Conservation (phyloP, 2,797 vertebrate species). For the Danio jaintianensis region DNA sequence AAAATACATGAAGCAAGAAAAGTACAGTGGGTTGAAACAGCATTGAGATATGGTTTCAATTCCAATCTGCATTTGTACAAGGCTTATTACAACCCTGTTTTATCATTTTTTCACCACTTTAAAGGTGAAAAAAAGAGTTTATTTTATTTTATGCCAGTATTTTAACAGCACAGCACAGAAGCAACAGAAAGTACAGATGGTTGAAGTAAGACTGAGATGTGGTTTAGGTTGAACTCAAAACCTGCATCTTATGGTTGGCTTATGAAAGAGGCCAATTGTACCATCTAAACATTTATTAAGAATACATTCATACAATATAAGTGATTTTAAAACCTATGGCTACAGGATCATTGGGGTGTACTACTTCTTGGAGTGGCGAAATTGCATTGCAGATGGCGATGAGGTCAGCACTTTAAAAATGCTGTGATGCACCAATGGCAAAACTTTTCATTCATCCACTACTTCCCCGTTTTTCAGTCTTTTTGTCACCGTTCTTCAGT, state of each 20-base stretch:
- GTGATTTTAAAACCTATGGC: background rate
- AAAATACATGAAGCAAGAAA: no score
- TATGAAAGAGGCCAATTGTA: background rate
- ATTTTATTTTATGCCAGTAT: background rate
- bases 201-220: background rate
- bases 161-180: no score
- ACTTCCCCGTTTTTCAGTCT: slow-evolving; percentile 29
- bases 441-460: slow-evolving; percentile 34
- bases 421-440: slow-evolving; percentile 18
- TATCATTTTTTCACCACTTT: no score
- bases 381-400: background rate
- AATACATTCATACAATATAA: background rate
- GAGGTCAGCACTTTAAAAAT: slow-evolving; percentile 32
- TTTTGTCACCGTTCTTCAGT: background rate
- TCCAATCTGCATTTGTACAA: no score
- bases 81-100: no score
- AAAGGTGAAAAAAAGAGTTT: background rate
- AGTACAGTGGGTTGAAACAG: no score
- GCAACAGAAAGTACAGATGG: background rate
- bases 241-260: background rate
- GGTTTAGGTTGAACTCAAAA: background rate
- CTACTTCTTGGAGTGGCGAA: background rate
- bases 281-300: background rate
- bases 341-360: background rate
- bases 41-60: no score